Evolutionary conservation across 2,113 vertebrate genomes (phyloP), one percentile per base, ranked within the genome.

Genomic region (Festucalex cinctus): DNA sequence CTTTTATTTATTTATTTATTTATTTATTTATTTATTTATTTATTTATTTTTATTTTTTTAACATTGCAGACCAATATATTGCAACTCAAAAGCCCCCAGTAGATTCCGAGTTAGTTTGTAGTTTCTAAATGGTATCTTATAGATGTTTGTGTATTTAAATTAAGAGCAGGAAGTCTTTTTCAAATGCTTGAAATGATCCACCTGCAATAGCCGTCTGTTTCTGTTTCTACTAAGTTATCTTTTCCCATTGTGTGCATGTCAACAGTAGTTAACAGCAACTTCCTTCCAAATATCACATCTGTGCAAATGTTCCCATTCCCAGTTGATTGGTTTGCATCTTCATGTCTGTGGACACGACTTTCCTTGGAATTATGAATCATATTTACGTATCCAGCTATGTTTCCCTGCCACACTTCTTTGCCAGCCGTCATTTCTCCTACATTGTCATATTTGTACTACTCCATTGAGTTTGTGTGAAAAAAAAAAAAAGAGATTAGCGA

Each of bases 161-260:
- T 32, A 19, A 32, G 16, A 58, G 6, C 28, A 10, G 32, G 56
- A 32, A 19, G 14, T 59, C 1, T 32, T n/a, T 59, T 36, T 36
- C 8, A 37, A 59, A 36, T 20, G 32, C 28, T 53, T 20, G 17
- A 59, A 62, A 17, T 62, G 13, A 43, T 62, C 60, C n/a, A 43
- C 7, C 6, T 62, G 22, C 37, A 24, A 24, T 35, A 28, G 6
- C 16, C 28, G 19, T 36, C 56, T 19, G 5, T 60, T 35, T 36
- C 56, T 19, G 5, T 60, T 60, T 39, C 9, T 39, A 37, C 19
- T 1, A 22, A 13, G 5, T 22, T 37, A 61, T 61, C 20, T 61
- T 39, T 61, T 41, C 24, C 58, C 58, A 61, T 61, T 61, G 19
- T 61, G 58, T 6, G 35, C 58, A 13, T 60, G 35, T 60, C 58